Conservation (phyloP, 2,888 invertebrate species). For the Trimorus sp. region DNA sequence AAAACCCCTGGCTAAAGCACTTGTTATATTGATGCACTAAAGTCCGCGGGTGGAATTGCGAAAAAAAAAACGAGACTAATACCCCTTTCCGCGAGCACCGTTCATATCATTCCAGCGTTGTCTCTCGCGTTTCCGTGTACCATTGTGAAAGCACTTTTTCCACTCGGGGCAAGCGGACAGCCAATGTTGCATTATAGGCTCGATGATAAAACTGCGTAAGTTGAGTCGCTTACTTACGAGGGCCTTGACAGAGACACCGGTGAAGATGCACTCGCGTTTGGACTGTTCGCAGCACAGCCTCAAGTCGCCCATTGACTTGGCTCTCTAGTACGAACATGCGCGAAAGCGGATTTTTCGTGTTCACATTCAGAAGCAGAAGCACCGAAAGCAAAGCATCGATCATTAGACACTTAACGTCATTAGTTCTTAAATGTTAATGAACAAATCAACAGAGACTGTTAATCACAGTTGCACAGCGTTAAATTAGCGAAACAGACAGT, state of each 20-base stretch:
- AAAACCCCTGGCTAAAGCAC: background rate
- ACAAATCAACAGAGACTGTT: constrained; percentile 4
- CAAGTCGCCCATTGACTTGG: constrained; percentile 83
- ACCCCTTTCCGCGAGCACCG: constrained; percentile 25
- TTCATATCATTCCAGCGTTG: constrained; percentile 42
- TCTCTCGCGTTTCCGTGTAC: constrained; percentile 44
- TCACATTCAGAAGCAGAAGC: constrained; percentile 58
- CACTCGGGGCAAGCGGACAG: constrained; percentile 41
- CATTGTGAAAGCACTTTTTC: constrained; percentile 44
- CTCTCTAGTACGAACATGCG: constrained; percentile 80
- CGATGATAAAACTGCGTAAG: constrained; percentile 54
- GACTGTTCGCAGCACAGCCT: constrained; percentile 79
- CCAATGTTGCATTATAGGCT: constrained; percentile 57
- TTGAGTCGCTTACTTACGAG: constrained; percentile 83
- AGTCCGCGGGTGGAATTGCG: constrained; percentile 11
- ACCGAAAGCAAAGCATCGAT: constrained; percentile 50
- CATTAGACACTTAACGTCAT: constrained; percentile 23
- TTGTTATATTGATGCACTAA: constrained; percentile 16
- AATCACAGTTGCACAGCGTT: constrained; percentile 19
- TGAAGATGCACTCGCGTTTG: constrained; percentile 81
- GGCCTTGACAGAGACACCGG: constrained; percentile 85
- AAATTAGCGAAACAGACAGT: background rate
- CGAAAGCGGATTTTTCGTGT: constrained; percentile 51
- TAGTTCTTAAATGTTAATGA: constrained; percentile 9
- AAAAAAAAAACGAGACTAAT: background rate